Conservation (phyloP, 2,797 vertebrate species). For the Artibeus jamaicensis region DNA sequence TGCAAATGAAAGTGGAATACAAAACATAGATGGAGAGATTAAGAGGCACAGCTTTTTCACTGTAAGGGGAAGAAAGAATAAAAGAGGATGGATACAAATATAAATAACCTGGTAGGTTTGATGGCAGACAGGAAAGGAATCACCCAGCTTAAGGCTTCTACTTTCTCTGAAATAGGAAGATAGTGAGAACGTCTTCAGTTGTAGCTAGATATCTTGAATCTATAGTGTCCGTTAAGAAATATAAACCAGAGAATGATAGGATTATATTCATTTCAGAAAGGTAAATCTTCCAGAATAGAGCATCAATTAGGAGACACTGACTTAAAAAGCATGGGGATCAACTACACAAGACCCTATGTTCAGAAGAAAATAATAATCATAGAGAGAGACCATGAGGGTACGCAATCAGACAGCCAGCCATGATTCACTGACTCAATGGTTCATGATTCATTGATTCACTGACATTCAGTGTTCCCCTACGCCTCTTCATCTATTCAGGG, state of each 20-base stretch:
- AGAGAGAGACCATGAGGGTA: not conserved
- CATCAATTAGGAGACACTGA: not conserved
- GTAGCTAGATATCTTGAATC: not conserved
- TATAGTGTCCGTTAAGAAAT: not conserved
- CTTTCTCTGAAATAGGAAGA: not conserved
- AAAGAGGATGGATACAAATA: not conserved
- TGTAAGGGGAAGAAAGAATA: not conserved
- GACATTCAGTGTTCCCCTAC: fast-evolving
- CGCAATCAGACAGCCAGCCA: not conserved
- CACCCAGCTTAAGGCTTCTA: not conserved
- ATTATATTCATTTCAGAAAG: not conserved
- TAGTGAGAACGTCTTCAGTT: not conserved
- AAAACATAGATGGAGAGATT: not conserved
- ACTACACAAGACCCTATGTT: not conserved
- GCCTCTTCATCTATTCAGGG: not conserved
- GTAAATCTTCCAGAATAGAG: not conserved
- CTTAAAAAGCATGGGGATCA: not conserved
- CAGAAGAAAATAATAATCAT: not conserved
- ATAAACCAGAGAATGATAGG: not conserved
- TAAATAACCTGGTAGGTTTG: not conserved
- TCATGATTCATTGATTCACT: not conserved
- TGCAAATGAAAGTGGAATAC: not conserved
- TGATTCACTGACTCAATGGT: no score
- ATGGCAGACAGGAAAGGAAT: not conserved
- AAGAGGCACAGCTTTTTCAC: not conserved